phyloP scores from a whole-genome alignment of 2,113 vertebrate genomes.

The Spilogale gracilis region DNA sequence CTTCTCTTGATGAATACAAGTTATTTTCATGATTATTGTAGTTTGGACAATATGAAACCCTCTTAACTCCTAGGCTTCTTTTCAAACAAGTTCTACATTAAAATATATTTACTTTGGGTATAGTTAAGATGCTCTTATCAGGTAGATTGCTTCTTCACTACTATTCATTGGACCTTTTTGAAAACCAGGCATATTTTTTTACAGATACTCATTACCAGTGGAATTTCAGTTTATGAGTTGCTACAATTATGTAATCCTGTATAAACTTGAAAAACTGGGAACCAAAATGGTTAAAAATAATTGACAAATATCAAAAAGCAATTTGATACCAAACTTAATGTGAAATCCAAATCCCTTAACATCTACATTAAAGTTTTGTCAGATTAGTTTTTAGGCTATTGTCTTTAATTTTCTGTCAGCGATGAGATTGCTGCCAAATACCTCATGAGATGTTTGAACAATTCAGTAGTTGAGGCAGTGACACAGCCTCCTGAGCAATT shows the following conservation, averaged over 20 bases:
- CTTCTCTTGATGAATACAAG: not conserved
- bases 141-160: not conserved
- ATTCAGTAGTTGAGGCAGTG: not conserved
- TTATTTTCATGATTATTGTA: not conserved
- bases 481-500: not conserved
- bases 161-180: not conserved
- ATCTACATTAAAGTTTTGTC: not conserved
- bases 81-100: not conserved
- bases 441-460: not conserved
- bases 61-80: not conserved
- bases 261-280: not conserved
- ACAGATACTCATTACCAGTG: not conserved
- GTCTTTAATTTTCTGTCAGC: not conserved
- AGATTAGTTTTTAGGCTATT: not conserved
- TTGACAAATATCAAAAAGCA: not conserved
- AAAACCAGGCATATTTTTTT: not conserved
- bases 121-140: not conserved
- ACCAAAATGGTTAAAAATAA: not conserved
- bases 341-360: slow-evolving; percentile 11
- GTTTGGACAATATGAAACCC: not conserved
- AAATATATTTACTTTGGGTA: not conserved
- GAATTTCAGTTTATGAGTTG: not conserved
- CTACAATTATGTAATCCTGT: not conserved
- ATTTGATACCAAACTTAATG: not conserved
- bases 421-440: not conserved